Percentiles rank a stretch among this genome's conserved stretches.
Evolutionary conservation across 2,888 invertebrate genomes (phyloP).

Genomic region (Pharmacophagus antenor): DNA sequence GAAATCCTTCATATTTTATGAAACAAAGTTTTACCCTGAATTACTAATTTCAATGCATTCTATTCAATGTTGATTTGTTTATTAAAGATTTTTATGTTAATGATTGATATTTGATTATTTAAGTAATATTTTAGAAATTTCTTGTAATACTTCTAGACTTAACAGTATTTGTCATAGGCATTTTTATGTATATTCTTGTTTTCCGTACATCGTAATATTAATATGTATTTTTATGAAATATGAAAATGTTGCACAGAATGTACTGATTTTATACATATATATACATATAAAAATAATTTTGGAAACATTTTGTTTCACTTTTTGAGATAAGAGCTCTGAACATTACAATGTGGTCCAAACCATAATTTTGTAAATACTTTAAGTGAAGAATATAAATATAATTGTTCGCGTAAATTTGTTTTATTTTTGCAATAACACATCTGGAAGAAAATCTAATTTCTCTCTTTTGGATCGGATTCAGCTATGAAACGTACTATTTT

Average conservation of each 20-base stretch:
- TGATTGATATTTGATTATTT: not conserved
- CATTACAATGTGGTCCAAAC: constrained; percentile 28
- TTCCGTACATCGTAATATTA: too few species aligned
- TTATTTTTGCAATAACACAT: too few species aligned
- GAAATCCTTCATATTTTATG: not conserved
- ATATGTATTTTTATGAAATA: constrained; percentile 4
- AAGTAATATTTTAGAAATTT: not conserved
- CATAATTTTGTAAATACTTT: constrained; percentile 25
- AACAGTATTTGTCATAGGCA: not conserved
- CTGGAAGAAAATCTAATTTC: too few species aligned
- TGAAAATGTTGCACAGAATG: constrained; percentile 13
- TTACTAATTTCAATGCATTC: constrained; percentile 11
- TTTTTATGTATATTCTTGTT: not conserved
- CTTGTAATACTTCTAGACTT: not conserved
- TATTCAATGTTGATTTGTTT: constrained; percentile 20
- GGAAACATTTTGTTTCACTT: constrained; percentile 25
- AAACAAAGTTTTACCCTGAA: not conserved
- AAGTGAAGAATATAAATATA: constrained; percentile 20
- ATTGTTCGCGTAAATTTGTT: constrained; percentile 3
- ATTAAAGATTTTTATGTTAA: constrained; percentile 1
- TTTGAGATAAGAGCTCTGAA: constrained; percentile 14
- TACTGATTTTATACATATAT: constrained; percentile 7
- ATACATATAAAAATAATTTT: constrained; percentile 16
- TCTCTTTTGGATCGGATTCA: too few species aligned
- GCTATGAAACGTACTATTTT: too few species aligned